phyloP scores from a whole-genome alignment of 2,797 vertebrate genomes.

The Halcyon badia region DNA sequence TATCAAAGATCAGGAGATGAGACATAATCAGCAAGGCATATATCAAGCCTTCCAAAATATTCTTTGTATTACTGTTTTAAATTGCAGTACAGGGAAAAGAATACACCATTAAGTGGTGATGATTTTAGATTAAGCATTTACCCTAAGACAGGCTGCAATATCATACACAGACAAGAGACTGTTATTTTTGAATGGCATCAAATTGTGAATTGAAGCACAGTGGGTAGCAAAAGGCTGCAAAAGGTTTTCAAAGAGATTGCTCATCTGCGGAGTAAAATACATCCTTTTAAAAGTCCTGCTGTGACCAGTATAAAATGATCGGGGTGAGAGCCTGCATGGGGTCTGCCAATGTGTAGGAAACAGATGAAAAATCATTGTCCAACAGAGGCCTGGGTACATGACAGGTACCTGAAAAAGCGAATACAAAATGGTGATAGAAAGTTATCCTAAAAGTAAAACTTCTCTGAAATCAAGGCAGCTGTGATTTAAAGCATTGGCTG shows the following conservation, averaged over 20 bases:
- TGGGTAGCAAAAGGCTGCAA: slow-evolving; percentile 22
- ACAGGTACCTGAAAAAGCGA: slow-evolving; percentile 12
- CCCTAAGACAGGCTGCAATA: slow-evolving; percentile 7
- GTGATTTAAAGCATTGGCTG: neutral
- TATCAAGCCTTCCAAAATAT: slow-evolving; percentile 12
- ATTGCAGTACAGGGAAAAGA: slow-evolving; percentile 10
- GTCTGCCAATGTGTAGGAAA: neutral
- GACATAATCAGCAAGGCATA: slow-evolving; percentile 24
- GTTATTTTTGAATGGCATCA: slow-evolving; percentile 53
- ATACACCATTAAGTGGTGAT: neutral
- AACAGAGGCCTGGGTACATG: neutral
- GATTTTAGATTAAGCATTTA: slow-evolving; percentile 37
- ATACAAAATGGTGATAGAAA: slow-evolving; percentile 40
- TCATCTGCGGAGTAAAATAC: slow-evolving; percentile 50
- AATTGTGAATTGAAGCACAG: slow-evolving; percentile 48
- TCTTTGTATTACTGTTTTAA: slow-evolving; percentile 49
- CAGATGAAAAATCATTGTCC: slow-evolving; percentile 35
- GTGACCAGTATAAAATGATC: slow-evolving; percentile 45
- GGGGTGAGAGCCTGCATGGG: slow-evolving; percentile 23
- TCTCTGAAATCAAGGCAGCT: neutral
- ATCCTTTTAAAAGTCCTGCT: slow-evolving; percentile 33
- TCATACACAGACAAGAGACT: slow-evolving; percentile 17
- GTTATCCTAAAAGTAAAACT: slow-evolving; percentile 25
- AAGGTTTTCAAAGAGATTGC: slow-evolving; percentile 18
- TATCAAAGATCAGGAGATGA: slow-evolving; percentile 57